Evolutionary conservation across 2,113 vertebrate genomes (phyloP), one percentile per base, ranked within the genome.

Genomic region (Motacilla alba): DNA sequence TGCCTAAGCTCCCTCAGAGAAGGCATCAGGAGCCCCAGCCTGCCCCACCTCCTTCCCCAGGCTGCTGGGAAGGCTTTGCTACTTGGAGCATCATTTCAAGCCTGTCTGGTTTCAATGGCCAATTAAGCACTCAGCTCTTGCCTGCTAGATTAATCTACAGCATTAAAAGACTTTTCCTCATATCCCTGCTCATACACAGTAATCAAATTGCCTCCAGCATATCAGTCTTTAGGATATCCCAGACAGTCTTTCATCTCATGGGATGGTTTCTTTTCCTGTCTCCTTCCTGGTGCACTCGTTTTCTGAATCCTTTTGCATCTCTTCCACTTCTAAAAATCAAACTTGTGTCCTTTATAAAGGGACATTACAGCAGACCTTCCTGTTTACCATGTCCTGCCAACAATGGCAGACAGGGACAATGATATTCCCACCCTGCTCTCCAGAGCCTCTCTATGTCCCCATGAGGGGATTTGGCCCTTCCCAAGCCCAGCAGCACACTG

Each of bases 191-290:
- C 35, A 59, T 52, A 79, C 28, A 30, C 26, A 21, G 62, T 10
- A 95, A 89, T 73, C 55, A 7, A 75, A 87, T 21, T 72, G 73
- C 89, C 73, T 89, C 73, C 27, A 63, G 80, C 68, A 28, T 81
- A 92, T 92, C 88, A 95, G 52, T 18, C 46, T 77, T 93, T 47
- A 1, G 27, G 80, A 59, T 75, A 87, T 37, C 73, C 89, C 87
- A 95, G 94, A 91, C 89, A 93, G 60, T 11, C 93, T 95, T 95
- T 96, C 77, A 96, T 96, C 95, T 93, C 73, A 31, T 2, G 35
- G 83, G 63, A 88, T 6, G 19, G 55, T 67, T 43, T 80, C 76
- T 92, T 88, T 92, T 47, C 70, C 76, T 88, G 89, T 44, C 94
- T 97, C 62, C 89, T 89, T 89, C 77, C 89, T 81, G 73, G 20